These are phyloP conservation scores for Drosophila quadrilineata DNA, from an alignment of 1,140 invertebrate genomes.

Conservation along the genomic window DNA sequence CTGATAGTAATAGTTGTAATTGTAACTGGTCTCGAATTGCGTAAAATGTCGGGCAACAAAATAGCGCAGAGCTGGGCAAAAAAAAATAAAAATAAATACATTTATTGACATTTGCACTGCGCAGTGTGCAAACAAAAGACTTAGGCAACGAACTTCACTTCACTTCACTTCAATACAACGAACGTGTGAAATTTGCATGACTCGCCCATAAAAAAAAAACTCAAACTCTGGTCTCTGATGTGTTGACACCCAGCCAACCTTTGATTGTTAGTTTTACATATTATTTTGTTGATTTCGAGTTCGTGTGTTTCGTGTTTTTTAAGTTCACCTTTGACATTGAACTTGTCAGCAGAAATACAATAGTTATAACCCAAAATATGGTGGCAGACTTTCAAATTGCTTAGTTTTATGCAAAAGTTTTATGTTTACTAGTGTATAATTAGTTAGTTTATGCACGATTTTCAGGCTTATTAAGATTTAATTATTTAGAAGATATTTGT, in stretches of 20 bases:
- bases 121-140: constrained; percentile 57
- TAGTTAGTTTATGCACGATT: too few species aligned
- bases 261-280: constrained; percentile 13
- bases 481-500: neutral
- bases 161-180: neutral
- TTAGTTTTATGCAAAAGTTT: too few species aligned
- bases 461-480: neutral
- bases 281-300: constrained; percentile 8
- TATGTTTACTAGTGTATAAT: too few species aligned
- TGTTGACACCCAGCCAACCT: constrained; percentile 3
- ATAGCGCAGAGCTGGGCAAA: constrained; percentile 20
- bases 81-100: too few species aligned
- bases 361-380: neutral
- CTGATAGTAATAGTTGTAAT: too few species aligned
- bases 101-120: constrained; percentile 51
- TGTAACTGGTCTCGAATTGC: constrained; percentile 63
- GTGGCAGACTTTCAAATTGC: constrained; percentile 21
- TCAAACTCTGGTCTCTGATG: constrained; percentile 14
- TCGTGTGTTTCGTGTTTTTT: neutral
- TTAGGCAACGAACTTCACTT: constrained; percentile 62
- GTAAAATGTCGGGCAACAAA: constrained; percentile 43
- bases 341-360: constrained; percentile 50
- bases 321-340: constrained; percentile 74
- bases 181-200: constrained; percentile 21
- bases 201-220: constrained; percentile 7